These are phyloP conservation scores for Latrodectus elegans DNA, from an alignment of 2,888 invertebrate genomes.

Conservation along the genomic window DNA sequence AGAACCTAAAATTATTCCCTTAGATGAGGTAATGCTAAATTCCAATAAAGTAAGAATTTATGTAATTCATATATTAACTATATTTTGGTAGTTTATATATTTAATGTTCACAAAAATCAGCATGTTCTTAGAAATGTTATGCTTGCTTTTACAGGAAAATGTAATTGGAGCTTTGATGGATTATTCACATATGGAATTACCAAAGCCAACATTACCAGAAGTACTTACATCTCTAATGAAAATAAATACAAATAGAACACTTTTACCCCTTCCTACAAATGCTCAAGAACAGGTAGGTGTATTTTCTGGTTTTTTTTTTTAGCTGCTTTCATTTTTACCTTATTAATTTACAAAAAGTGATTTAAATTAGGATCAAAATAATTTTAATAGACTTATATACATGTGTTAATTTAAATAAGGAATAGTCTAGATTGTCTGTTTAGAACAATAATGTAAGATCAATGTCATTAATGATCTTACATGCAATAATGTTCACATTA, in stretches of 20 bases:
- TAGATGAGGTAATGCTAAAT: conserved; percentile 82
- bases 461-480: no score
- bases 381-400: no score
- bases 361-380: not conserved
- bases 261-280: not conserved
- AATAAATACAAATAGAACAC: conserved; percentile 39
- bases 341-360: not conserved
- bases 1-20: conserved; percentile 88
- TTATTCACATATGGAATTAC: conserved; percentile 68
- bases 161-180: conserved; percentile 70
- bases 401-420: no score
- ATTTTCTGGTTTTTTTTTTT: not conserved
- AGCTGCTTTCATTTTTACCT: not conserved
- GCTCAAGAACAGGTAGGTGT: conserved; percentile 43
- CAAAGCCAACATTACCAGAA: conserved; percentile 69
- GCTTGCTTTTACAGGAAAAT: conserved; percentile 68
- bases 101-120: not conserved
- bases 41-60: not conserved
- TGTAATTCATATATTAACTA: not conserved
- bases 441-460: no score
- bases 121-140: not conserved
- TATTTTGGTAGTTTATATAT: not conserved
- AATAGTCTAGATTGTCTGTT: no score
- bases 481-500: no score
- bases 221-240: conserved; percentile 68